Percentiles rank a stretch among this genome's conserved stretches.
Conservation (phyloP, 37 sponge, comb jelly and placozoan genomes). For the Axinella damicornis region DNA sequence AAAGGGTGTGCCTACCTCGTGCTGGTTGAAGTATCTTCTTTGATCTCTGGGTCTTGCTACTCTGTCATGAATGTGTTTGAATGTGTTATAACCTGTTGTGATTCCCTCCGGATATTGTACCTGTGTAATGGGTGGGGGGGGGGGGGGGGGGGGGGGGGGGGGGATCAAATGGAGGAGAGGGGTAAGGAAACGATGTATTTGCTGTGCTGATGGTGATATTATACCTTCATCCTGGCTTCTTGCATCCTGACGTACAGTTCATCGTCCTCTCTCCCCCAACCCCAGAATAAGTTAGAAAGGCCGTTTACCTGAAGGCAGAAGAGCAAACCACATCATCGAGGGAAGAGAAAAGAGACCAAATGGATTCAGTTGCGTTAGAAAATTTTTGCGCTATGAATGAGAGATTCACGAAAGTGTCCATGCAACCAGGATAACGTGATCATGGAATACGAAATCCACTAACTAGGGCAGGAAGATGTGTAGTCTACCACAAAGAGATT, state of each 20-base stretch:
- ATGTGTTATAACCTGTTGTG: conserved; percentile 82
- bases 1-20: conserved; percentile 41
- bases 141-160: too few species aligned
- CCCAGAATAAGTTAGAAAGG: conserved; percentile 93
- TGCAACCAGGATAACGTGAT: too few species aligned
- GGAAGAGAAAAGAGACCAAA: too few species aligned
- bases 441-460: too few species aligned
- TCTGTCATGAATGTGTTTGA: conserved; percentile 84
- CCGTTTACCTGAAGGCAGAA: conserved; percentile 76
- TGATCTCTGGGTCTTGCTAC: conserved; percentile 85
- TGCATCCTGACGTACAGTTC: conserved; percentile 89
- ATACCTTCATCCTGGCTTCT: conserved; percentile 80
- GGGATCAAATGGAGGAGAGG: too few species aligned
- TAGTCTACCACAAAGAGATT: too few species aligned
- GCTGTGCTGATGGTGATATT: neutral
- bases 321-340: neutral
- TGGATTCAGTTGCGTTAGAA: too few species aligned
- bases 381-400: too few species aligned
- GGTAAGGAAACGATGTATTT: too few species aligned
- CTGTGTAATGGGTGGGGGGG: conserved; percentile 11
- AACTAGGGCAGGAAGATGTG: too few species aligned
- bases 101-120: conserved; percentile 80
- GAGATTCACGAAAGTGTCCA: too few species aligned
- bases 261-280: conserved; percentile 98
- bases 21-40: conserved; percentile 80